Base-by-base conservation (phyloP, 2,113 vertebrate species). In the Mirza zaza region DNA sequence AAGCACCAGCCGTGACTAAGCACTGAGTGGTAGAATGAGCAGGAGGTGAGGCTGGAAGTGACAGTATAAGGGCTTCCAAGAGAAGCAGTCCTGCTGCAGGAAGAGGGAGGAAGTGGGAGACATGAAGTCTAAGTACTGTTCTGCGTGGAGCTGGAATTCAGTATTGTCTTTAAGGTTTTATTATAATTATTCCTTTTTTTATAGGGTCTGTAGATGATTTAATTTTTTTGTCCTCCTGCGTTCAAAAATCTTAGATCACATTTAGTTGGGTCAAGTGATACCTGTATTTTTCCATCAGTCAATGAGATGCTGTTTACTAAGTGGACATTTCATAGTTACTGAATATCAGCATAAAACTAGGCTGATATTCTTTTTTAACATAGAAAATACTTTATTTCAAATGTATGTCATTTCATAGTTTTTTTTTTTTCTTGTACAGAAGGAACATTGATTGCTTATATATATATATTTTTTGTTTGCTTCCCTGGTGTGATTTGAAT, bases 171-270 rank as follows among this genome's bases (percentile, higher is more conserved):
- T 59, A 9, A 6, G 23, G 59, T 82, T 93, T 36, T 75, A 25
- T 25, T 88, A 7, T 11, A n/a, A 55, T 80, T 67, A 68, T 21
- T 83, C 70, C 55, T 55, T 55, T 55, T 52, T 55, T 52, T 42
- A 25, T 55, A 73, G 45, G 8, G 42, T 94, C 52, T 90, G 25
- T 85, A 57, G 48, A 39, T 89, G 5, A 92, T 34, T 91, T 89
- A 75, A 34, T 80, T 96, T 8, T 55, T 79, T 87, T 92, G 10
- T 79, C 65, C 70, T 87, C 25, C 9, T 89, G 81, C 17, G 55
- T 61, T 94, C 27, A 89, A 67, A 76, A 76, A 57, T 94, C 71
- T 80, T 86, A 82, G 39, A 39, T 76, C 27, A 94, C 68, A 83
- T 77, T 73, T 94, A 63, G 45, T 73, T 94, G 77, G 32, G 39